Percentiles rank a stretch among this genome's conserved stretches.
phyloP scores from a whole-genome alignment of 2,113 vertebrate species.

The Beaufortia kweichowensis region DNA sequence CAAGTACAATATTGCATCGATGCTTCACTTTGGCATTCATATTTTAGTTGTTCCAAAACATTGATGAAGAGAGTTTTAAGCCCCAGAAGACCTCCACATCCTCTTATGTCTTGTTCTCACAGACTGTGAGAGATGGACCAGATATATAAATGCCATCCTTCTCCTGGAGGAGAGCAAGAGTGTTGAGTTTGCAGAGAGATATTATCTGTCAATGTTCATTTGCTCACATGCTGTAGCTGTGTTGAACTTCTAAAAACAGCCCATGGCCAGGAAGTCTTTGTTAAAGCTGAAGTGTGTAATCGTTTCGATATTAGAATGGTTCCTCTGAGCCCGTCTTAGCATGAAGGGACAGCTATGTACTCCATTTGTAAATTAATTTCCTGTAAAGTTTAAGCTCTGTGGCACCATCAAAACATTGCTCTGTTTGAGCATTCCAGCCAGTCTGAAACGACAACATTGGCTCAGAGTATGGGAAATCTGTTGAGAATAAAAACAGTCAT shows the following conservation, averaged over 20 bases:
- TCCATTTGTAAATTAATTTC: too few relatives aligned
- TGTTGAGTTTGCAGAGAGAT: not conserved
- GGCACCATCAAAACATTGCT: too few relatives aligned
- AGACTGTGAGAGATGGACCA: not conserved
- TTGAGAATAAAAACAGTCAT: too few relatives aligned
- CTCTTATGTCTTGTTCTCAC: slow-evolving; percentile 1
- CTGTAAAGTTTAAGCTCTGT: too few relatives aligned
- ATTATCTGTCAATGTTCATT: not conserved
- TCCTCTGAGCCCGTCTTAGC: too few relatives aligned
- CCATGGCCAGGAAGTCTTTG: not conserved
- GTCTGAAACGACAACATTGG: too few relatives aligned
- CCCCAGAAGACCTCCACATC: not conserved
- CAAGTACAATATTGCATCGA: not conserved
- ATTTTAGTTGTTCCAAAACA: not conserved
- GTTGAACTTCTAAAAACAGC: not conserved
- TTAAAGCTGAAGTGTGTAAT: too few relatives aligned
- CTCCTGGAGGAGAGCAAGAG: not conserved
- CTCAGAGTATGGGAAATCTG: too few relatives aligned
- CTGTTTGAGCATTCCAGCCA: too few relatives aligned
- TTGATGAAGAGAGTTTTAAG: slow-evolving; percentile 23
- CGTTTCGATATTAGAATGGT: too few relatives aligned
- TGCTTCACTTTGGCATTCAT: not conserved
- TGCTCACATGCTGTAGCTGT: not conserved
- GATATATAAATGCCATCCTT: slow-evolving; percentile 31
- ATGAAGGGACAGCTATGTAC: too few relatives aligned